Evolutionary conservation across 2,113 vertebrate species (phyloP), one percentile per base, ranked within the genome.

Genomic region (Phrynosoma platyrhinos): DNA sequence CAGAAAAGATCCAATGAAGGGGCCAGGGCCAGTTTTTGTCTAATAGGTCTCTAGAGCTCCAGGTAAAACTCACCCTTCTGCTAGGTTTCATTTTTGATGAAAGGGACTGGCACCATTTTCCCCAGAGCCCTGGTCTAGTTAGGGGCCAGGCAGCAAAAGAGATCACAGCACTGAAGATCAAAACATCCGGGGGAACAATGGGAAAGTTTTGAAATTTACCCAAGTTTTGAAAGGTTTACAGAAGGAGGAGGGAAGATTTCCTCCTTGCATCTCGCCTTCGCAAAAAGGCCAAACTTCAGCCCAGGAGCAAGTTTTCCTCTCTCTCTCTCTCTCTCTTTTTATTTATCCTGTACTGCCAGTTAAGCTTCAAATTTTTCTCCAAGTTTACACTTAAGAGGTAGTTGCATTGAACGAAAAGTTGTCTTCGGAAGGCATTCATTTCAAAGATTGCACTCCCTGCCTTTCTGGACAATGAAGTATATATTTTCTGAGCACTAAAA

Each of bases 111-210:
- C 89, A 88, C 52, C 16, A 0, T 27, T 21, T 30, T 2, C 42
- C 36, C 40, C 23, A 87, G 84, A 77, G 36, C 81, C 5, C 1
- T 47, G 30, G 32, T 81, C 82, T 94, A 78, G n/a, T 91, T 86
- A 83, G 53, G 8, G 69, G 80, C 20, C 68, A 58, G 78, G 58
- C 13, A 3, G 68, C 62, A 68, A 21, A 85, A 20, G 87, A 77
- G 58, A 87, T 86, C 80, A 13, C 21, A 88, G 87, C 25, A 13
- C 18, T 52, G 82, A 87, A 88, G 55, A 90, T 92, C 86, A n/a
- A 74, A 93, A 62, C 79, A 25, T 79, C 75, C 66, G 69, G n/a
- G 30, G 79, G 2, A 86, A 9, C 0, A 1, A 75, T 92, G 72
- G 75, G 74, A 81, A 84, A 87, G 88, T 86, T 84, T 64, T 82